Conservation (phyloP, 2,113 vertebrate species). For the Clarias macrocephalus region DNA sequence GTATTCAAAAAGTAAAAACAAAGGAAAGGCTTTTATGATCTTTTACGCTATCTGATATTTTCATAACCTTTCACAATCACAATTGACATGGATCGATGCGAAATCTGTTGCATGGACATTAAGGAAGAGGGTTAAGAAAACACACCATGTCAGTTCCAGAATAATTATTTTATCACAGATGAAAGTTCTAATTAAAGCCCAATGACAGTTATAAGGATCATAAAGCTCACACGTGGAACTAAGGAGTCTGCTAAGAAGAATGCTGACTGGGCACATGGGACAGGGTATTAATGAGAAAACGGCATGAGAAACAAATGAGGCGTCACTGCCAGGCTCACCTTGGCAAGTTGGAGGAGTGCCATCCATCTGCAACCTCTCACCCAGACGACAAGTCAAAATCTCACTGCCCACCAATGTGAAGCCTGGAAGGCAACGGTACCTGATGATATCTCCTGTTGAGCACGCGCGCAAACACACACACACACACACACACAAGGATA, state of each 20-base stretch:
- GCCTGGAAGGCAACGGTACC: constrained; percentile 91
- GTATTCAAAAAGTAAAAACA: background rate
- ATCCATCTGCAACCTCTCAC: constrained; percentile 94
- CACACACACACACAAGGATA: constrained; percentile 30
- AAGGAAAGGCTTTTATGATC: background rate
- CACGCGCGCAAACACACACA: background rate
- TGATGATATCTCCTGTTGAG: constrained; percentile 91
- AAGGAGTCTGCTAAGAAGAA: background rate
- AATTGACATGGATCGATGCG: background rate
- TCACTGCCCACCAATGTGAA: constrained; percentile 93
- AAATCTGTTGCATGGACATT: background rate
- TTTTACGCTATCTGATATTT: background rate
- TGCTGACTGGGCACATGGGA: background rate
- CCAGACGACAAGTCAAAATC: constrained; percentile 90
- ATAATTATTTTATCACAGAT: background rate
- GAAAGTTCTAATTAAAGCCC: constrained; percentile 17
- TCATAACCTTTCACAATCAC: background rate
- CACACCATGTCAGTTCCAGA: background rate
- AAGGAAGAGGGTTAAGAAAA: background rate
- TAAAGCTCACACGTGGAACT: constrained; percentile 19
- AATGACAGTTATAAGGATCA: background rate
- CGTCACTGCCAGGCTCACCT: constrained; percentile 72
- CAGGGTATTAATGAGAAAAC: background rate
- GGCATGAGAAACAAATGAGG: constrained; percentile 16
- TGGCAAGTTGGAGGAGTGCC: constrained; percentile 89